phyloP scores from a whole-genome alignment of 2,797 vertebrate genomes.

The Crenichthys baileyi region DNA sequence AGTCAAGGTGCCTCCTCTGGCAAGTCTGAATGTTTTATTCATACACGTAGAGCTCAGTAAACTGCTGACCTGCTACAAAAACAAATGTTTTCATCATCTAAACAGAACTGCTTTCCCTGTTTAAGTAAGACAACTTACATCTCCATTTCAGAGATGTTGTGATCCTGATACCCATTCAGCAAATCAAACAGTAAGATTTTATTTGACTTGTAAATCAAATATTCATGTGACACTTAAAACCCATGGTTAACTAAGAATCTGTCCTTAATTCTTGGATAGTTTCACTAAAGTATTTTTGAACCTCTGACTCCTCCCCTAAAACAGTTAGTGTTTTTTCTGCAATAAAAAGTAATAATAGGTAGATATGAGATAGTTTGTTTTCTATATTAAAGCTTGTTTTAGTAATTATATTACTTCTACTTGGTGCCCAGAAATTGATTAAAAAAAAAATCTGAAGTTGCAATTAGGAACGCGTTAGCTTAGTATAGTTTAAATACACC shows the following conservation, averaged over 20 bases:
- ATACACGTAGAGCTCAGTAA: conserved; percentile 64
- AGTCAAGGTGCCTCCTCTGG: conserved; percentile 66
- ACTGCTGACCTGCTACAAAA: conserved; percentile 58
- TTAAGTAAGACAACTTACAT: conserved; percentile 54
- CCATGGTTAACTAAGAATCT: conserved; percentile 12
- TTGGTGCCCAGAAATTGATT: not conserved
- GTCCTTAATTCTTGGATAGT: conserved; percentile 8
- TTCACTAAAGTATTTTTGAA: conserved; percentile 15
- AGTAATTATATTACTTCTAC: not conserved
- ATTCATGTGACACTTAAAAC: not conserved
- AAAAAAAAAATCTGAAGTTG: not conserved
- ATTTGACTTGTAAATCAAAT: conserved; percentile 33
- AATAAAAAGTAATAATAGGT: too few relatives aligned
- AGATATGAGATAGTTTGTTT: too few relatives aligned
- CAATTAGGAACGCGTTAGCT: not conserved
- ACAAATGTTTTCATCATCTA: conserved; percentile 62
- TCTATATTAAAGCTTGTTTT: not conserved
- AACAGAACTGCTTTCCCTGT: conserved; percentile 50
- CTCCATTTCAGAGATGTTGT: conserved; percentile 38
- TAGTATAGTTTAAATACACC: not conserved
- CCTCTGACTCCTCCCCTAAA: conserved; percentile 7
- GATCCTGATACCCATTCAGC: conserved; percentile 36
- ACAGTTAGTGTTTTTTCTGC: too few relatives aligned
- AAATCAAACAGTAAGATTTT: conserved; percentile 29
- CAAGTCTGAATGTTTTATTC: conserved; percentile 72